These are phyloP conservation scores for Himalopsyche kuldschensis DNA, from an alignment of 2,888 invertebrate genomes.

Conservation along the genomic window DNA sequence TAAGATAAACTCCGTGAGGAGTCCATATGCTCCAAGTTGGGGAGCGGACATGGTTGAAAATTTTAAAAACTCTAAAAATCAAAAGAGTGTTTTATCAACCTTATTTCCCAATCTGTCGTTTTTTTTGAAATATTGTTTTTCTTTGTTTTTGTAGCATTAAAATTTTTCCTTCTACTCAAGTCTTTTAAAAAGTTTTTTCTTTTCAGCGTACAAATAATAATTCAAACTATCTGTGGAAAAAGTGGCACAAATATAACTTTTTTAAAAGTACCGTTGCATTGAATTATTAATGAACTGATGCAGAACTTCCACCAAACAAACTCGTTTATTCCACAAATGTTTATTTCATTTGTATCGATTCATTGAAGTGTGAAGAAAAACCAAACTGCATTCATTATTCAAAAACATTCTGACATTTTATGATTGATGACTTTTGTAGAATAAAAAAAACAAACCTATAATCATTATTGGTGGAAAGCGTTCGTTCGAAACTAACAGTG, in stretches of 20 bases:
- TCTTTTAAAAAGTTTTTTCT: too few relatives aligned
- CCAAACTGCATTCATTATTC: conserved; percentile 1
- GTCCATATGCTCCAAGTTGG: too few relatives aligned
- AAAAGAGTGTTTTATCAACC: too few relatives aligned
- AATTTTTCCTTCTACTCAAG: too few relatives aligned
- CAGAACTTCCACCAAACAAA: neutral
- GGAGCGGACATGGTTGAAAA: too few relatives aligned
- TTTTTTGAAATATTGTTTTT: too few relatives aligned
- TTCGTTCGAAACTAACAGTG: neutral
- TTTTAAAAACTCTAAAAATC: too few relatives aligned
- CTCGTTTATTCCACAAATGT: neutral
- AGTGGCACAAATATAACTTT: neutral
- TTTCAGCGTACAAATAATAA: too few relatives aligned
- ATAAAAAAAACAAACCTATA: neutral
- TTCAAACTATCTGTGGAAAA: too few relatives aligned
- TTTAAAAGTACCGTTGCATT: neutral
- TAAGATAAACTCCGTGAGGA: too few relatives aligned
- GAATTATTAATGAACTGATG: neutral
- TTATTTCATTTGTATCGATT: neutral
- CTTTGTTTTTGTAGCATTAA: too few relatives aligned
- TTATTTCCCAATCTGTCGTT: too few relatives aligned
- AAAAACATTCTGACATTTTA: neutral
- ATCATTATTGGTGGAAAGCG: neutral
- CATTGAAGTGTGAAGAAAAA: neutral
- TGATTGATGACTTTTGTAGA: neutral